Conservation (phyloP, 2,797 vertebrate species). For the Sciaenops ocellatus region DNA sequence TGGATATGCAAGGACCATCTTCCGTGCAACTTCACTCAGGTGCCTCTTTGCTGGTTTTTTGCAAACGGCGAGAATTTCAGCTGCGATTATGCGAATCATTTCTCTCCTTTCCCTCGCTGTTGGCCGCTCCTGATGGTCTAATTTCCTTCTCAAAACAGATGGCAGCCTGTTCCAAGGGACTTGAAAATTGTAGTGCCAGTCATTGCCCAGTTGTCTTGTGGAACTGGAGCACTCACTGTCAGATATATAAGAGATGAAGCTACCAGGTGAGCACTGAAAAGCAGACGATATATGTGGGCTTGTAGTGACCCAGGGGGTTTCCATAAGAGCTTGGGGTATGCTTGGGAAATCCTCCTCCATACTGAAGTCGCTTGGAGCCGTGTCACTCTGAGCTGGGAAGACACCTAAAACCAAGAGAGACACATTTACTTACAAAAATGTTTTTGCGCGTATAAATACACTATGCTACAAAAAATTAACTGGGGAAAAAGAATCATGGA, state of each 20-base stretch:
- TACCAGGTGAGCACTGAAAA: background rate
- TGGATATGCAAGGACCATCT: background rate
- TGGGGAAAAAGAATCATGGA: too few relatives aligned
- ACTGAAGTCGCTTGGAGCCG: too few relatives aligned
- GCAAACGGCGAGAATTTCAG: background rate
- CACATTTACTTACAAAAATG: too few relatives aligned
- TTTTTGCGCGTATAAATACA: too few relatives aligned
- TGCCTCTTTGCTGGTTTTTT: background rate
- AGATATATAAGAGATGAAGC: background rate
- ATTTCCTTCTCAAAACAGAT: background rate
- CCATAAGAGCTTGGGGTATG: too few relatives aligned
- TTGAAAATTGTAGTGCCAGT: background rate
- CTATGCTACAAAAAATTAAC: too few relatives aligned
- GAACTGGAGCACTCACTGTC: background rate
- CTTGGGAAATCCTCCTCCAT: too few relatives aligned
- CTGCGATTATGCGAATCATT: background rate
- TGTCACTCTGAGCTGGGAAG: too few relatives aligned
- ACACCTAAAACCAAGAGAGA: too few relatives aligned
- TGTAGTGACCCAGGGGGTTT: too few relatives aligned
- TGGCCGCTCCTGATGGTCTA: background rate
- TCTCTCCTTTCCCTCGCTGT: background rate
- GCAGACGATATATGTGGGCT: too few relatives aligned
- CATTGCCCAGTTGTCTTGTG: background rate
- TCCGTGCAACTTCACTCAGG: background rate
- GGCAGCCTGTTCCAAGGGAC: background rate